Evolutionary conservation across 2,888 invertebrate genomes (phyloP).

Genomic region (Philereme transversata): DNA sequence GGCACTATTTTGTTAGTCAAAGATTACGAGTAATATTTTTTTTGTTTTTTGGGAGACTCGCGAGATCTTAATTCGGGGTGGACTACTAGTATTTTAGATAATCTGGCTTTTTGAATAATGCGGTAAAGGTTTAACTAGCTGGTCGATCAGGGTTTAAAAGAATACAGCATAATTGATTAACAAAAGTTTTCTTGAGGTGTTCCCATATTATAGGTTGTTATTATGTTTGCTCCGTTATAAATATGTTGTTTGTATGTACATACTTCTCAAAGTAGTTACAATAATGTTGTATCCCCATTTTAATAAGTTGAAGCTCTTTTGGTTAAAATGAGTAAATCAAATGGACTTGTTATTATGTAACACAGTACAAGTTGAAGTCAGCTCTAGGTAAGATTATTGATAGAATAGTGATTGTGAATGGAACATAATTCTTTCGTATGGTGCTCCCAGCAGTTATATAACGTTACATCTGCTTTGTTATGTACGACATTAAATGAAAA

Average conservation of each 20-base stretch:
- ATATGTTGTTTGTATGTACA: constrained; percentile 1
- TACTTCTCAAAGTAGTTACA: constrained; percentile 10
- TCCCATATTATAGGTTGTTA: constrained; percentile 21
- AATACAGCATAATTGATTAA: constrained; percentile 1
- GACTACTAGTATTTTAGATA: no score
- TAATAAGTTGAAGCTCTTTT: constrained; percentile 31
- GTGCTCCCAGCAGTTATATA: no score
- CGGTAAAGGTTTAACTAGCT: no score
- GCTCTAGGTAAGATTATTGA: not conserved
- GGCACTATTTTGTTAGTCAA: no score
- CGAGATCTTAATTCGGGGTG: no score
- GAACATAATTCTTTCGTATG: constrained; percentile 61
- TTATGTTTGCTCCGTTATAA: constrained; percentile 18
- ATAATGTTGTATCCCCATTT: constrained; percentile 27
- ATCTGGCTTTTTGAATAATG: no score
- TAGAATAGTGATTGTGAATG: constrained; percentile 1
- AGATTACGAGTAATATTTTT: no score
- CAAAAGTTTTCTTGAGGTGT: constrained; percentile 26
- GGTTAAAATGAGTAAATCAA: constrained; percentile 39
- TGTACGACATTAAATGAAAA: no score
- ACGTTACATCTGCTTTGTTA: no score
- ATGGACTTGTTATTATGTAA: constrained; percentile 30
- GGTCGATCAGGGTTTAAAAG: not conserved
- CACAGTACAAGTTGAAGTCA: not conserved
- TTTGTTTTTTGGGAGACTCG: no score